Evolutionary conservation across 1,140 invertebrate genomes (phyloP).

Genomic region (Contarinia nasturtii): DNA sequence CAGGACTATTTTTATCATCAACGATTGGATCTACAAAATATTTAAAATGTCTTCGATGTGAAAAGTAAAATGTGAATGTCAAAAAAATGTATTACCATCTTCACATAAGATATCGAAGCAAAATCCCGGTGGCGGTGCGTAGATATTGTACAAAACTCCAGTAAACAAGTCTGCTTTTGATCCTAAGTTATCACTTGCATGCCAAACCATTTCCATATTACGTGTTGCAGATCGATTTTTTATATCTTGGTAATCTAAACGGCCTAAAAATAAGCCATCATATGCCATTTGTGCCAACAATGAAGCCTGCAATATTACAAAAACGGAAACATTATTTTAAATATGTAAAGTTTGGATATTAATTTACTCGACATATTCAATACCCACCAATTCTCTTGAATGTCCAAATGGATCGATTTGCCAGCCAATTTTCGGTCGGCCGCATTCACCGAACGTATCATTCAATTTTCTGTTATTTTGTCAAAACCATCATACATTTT

Average conservation of each 20-base stretch:
- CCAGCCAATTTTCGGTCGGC: constrained; percentile 57
- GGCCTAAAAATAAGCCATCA: constrained; percentile 66
- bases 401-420: constrained; percentile 85
- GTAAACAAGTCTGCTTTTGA: constrained; percentile 44
- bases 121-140: constrained; percentile 59
- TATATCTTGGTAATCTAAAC: constrained; percentile 75
- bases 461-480: constrained; percentile 17
- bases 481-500: neutral
- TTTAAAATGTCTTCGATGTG: no score
- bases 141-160: constrained; percentile 47
- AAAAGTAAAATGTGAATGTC: no score
- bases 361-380: no score
- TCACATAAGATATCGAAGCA: constrained; percentile 66
- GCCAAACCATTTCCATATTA: constrained; percentile 71
- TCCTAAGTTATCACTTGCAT: constrained; percentile 47
- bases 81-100: no score
- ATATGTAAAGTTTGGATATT: no score
- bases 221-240: constrained; percentile 30
- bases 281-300: constrained; percentile 60
- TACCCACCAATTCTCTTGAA: constrained; percentile 42
- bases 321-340: no score
- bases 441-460: constrained; percentile 63
- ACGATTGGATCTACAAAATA: constrained; percentile 33
- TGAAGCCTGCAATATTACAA: constrained; percentile 30
- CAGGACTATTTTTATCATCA: constrained; percentile 45